Percentiles rank a stretch among this genome's conserved stretches.
Conservation (phyloP, 2,888 invertebrate genomes). For the Andrena bicolor region DNA sequence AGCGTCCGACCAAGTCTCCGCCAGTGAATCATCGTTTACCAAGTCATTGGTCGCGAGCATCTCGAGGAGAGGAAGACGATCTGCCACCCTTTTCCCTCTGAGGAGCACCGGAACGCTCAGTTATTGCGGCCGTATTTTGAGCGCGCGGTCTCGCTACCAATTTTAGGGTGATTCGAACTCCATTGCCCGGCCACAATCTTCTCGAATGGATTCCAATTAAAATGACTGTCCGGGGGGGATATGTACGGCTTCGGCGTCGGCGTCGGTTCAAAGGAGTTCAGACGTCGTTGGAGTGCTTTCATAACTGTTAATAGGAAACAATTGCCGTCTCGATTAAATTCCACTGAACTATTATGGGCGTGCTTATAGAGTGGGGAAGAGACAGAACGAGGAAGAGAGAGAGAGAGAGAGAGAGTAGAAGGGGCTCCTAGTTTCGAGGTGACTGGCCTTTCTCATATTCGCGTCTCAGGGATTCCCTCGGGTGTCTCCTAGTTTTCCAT, state of each 20-base stretch:
- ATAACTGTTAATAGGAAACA: conserved; percentile 71
- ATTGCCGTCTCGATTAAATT: conserved; percentile 71
- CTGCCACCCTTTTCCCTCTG: neutral
- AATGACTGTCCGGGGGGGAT: conserved; percentile 36
- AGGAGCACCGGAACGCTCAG: neutral
- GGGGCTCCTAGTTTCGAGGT: conserved; percentile 44
- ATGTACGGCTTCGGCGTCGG: conserved; percentile 48
- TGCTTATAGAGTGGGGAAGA: neutral
- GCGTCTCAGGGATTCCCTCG: conserved; percentile 10
- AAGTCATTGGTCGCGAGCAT: neutral
- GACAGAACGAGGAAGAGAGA: neutral
- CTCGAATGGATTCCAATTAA: conserved; percentile 61
- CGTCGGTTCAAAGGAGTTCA: conserved; percentile 48
- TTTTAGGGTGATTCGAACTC: conserved; percentile 49
- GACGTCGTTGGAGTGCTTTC: conserved; percentile 60
- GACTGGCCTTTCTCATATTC: conserved; percentile 42
- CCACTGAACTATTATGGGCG: conserved; percentile 57
- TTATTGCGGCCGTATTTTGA: neutral
- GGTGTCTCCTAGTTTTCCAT: conserved; percentile 44
- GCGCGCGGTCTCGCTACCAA: conserved; percentile 5
- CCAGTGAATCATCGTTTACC: neutral
- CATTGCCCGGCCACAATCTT: conserved; percentile 34
- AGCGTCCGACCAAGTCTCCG: neutral
- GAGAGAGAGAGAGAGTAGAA: neutral
- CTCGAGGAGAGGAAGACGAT: neutral